Evolutionary conservation across 2,797 vertebrate genomes (phyloP).

Genomic region (Arremon aurantiirostris): DNA sequence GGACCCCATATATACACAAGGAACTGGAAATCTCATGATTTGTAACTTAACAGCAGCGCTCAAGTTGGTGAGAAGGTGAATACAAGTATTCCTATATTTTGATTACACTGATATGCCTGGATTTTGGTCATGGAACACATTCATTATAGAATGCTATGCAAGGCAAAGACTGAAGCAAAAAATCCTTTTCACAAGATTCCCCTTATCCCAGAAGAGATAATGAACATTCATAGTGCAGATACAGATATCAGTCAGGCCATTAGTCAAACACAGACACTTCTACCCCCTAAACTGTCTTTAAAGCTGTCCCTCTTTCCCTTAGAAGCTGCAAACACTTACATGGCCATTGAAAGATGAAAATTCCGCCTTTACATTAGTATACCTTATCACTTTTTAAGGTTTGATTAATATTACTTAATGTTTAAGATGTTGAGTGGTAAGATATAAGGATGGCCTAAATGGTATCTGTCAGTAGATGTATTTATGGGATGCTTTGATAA

Average conservation of each 20-base stretch:
- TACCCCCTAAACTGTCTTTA: background rate
- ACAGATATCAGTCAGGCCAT: background rate
- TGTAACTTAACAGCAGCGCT: background rate
- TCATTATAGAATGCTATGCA: background rate
- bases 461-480: background rate
- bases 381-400: background rate
- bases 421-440: background rate
- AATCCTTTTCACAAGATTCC: background rate
- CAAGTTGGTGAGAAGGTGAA: background rate
- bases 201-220: background rate
- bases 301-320: background rate
- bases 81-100: background rate
- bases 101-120: background rate
- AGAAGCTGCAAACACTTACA: background rate
- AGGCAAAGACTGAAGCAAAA: background rate
- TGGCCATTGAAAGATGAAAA: background rate
- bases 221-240: background rate
- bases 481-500: background rate
- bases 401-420: background rate
- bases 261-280: background rate
- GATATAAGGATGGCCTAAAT: background rate
- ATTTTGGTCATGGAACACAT: background rate
- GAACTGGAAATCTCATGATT: background rate
- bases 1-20: rapidly evolving
- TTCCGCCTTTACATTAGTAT: background rate